Evolutionary conservation across 2,888 invertebrate species (phyloP).

Genomic region (Arge pagana): DNA sequence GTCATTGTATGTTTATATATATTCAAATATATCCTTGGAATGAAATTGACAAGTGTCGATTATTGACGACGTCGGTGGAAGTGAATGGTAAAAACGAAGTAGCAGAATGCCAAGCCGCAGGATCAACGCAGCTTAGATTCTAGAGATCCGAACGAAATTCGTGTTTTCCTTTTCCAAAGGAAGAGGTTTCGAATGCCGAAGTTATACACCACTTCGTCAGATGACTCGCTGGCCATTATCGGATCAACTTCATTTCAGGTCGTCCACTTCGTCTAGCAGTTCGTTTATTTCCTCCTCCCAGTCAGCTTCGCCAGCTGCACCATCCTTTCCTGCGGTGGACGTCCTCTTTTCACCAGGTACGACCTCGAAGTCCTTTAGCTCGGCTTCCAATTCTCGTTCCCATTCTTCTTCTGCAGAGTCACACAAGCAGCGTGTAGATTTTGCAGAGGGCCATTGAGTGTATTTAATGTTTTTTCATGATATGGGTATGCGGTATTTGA

Average conservation of each 20-base stretch:
- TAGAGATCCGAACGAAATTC: neutral
- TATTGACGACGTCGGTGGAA: too few relatives aligned
- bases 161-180: too few relatives aligned
- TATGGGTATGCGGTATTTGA: too few relatives aligned
- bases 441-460: slow-evolving; percentile 39
- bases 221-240: too few relatives aligned
- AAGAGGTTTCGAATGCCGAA: too few relatives aligned
- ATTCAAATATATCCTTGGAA: too few relatives aligned
- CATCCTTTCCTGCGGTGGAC: slow-evolving; percentile 26
- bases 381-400: slow-evolving; percentile 95
- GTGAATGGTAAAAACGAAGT: too few relatives aligned
- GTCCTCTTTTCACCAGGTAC: slow-evolving; percentile 63
- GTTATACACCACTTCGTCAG: too few relatives aligned
- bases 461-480: slow-evolving; percentile 4
- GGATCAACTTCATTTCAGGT: slow-evolving; percentile 66
- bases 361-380: slow-evolving; percentile 93
- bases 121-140: too few relatives aligned
- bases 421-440: slow-evolving; percentile 51
- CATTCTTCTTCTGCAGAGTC: slow-evolving; percentile 79
- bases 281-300: slow-evolving; percentile 76
- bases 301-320: slow-evolving; percentile 59
- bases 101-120: too few relatives aligned
- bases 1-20: too few relatives aligned
- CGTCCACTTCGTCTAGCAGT: slow-evolving; percentile 67
- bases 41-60: too few relatives aligned